Percentiles rank a stretch among this genome's conserved stretches.
Conservation (phyloP, 2,888 invertebrate genomes). For the Sphaerophoria rueppellii region DNA sequence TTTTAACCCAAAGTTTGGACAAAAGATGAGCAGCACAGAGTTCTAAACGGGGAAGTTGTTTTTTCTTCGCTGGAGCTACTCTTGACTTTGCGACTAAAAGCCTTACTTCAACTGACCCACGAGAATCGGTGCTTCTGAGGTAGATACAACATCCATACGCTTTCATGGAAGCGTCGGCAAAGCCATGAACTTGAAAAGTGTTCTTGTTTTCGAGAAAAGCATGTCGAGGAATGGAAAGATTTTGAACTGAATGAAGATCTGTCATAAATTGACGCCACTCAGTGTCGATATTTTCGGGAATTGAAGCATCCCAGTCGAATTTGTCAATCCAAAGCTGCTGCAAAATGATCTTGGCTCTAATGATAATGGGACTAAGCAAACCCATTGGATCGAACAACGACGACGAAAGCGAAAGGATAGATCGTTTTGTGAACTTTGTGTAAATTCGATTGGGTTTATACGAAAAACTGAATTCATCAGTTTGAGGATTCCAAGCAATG, state of each 20-base stretch:
- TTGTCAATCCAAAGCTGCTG: constrained; percentile 65
- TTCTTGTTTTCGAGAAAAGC: neutral
- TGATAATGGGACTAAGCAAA: constrained; percentile 59
- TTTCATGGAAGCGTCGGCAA: constrained; percentile 44
- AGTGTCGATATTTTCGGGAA: constrained; percentile 6
- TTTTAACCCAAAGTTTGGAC: constrained; percentile 46
- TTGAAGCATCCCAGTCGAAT: constrained; percentile 40
- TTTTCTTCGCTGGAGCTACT: constrained; percentile 63
- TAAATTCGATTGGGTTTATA: neutral
- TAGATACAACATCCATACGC: constrained; percentile 66
- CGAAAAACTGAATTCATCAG: constrained; percentile 26
- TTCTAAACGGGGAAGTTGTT: constrained; percentile 63
- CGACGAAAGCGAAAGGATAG: constrained; percentile 26
- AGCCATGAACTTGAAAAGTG: constrained; percentile 26
- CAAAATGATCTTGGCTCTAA: constrained; percentile 63
- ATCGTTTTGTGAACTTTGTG: neutral
- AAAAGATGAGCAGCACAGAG: constrained; percentile 60
- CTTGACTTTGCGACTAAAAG: constrained; percentile 63
- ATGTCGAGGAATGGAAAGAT: constrained; percentile 33
- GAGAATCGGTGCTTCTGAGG: constrained; percentile 31
- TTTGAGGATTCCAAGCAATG: constrained; percentile 20
- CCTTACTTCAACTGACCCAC: constrained; percentile 17
- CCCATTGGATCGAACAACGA: constrained; percentile 61
- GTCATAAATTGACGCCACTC: constrained; percentile 36
- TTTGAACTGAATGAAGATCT: constrained; percentile 16